Percentiles rank a stretch among this genome's conserved stretches.
phyloP scores from a whole-genome alignment of 2,113 vertebrate species.

The Stigmatopora argus region DNA sequence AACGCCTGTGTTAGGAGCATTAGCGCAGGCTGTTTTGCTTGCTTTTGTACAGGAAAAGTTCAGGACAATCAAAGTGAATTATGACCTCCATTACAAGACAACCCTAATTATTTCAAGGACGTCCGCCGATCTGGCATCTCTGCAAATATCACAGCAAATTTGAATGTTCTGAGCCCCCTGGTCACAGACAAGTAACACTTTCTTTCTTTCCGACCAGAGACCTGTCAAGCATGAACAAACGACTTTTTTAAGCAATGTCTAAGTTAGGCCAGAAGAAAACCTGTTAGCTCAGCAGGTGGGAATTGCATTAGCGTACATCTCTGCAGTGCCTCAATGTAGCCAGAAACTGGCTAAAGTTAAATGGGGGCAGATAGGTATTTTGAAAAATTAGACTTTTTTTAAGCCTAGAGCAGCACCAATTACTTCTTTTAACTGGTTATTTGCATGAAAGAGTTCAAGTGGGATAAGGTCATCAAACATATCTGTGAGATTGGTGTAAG shows the following conservation, averaged over 20 bases:
- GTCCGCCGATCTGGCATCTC: conserved; percentile 48
- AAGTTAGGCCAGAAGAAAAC: neutral
- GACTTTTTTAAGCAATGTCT: neutral
- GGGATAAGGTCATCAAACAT: too few relatives aligned
- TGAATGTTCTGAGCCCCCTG: conserved; percentile 22
- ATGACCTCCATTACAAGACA: conserved; percentile 46
- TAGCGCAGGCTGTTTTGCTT: conserved; percentile 35
- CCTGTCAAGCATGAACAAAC: neutral
- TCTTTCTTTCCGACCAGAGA: neutral
- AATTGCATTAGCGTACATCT: neutral
- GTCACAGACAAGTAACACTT: conserved; percentile 11
- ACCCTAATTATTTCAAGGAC: conserved; percentile 66
- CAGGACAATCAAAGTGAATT: conserved; percentile 62
- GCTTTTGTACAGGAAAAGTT: conserved; percentile 49
- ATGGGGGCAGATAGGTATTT: too few relatives aligned
- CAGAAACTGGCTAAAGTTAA: neutral
- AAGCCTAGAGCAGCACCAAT: too few relatives aligned
- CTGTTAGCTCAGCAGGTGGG: neutral
- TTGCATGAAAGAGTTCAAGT: too few relatives aligned
- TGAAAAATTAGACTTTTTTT: too few relatives aligned
- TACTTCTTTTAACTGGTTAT: too few relatives aligned
- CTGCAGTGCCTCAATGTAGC: too few relatives aligned
- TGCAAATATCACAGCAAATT: conserved; percentile 37
- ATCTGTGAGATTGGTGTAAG: too few relatives aligned
- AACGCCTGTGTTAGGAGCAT: conserved; percentile 44